phyloP scores from a whole-genome alignment of 2,113 vertebrate species.

The Malurus elegans region DNA sequence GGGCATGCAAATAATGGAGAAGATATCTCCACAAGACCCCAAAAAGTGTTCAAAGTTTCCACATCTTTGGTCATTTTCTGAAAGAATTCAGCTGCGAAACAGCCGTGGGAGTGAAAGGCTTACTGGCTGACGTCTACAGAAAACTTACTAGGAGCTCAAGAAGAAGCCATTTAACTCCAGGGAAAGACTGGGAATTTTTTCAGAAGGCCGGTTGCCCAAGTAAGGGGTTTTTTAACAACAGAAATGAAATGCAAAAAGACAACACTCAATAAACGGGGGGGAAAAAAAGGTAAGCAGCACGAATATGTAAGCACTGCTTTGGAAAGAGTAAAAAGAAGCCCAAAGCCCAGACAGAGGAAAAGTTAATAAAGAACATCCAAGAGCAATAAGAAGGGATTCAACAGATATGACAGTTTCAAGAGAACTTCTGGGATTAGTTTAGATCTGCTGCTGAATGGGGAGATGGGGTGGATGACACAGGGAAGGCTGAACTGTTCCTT shows the following conservation, averaged over 20 bases:
- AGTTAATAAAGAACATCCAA: background rate
- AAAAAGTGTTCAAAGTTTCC: background rate
- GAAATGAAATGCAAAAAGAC: background rate
- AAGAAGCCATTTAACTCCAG: background rate
- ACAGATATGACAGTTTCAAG: rapidly evolving
- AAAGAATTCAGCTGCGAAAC: background rate
- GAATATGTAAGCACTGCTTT: background rate
- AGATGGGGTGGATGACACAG: rapidly evolving
- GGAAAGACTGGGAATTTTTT: background rate
- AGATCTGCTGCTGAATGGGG: background rate
- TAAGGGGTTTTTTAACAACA: background rate
- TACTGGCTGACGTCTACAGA: background rate
- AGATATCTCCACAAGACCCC: background rate
- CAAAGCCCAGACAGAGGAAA: background rate
- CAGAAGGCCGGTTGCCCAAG: background rate
- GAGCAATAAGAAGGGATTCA: background rate
- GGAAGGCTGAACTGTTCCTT: background rate
- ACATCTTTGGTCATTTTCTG: background rate
- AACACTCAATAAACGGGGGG: rapidly evolving
- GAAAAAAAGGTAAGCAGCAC: background rate
- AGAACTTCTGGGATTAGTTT: background rate
- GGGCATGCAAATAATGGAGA: background rate
- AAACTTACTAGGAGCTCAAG: background rate
- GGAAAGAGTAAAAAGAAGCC: background rate
- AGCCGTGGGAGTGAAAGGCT: background rate